Base-by-base conservation (phyloP, 23 tunicate species). In the Aplidium turbinatum region DNA sequence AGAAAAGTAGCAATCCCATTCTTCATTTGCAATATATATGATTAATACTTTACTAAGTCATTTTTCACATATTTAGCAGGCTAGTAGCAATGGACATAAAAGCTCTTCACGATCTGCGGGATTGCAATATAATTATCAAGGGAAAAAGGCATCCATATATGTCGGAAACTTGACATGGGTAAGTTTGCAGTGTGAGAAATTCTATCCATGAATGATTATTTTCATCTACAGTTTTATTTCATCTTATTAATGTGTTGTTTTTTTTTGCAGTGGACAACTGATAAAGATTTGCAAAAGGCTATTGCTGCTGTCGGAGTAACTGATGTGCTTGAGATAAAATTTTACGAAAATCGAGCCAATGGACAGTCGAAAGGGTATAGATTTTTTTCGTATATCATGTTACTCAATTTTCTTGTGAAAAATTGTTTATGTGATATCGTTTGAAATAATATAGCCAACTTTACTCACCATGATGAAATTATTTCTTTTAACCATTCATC, bases 151-250 rank as follows among this genome's bases (percentile, higher is more conserved):
- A 19, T 87, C 99, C 29, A 87, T 94, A 38, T 94, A 94, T 66
- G 84, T 94, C 36, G 99, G 99, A 56, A 94, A 94, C 65, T 57
- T 94, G 58, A 87, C 94, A 18, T 94, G 99, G 94, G 86, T 80
- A 39, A 79, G 73, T 63, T 16, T 42, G 50, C 16, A 42, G 50
- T 42, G 16, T 42, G 50, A 11, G 13, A 42, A 42, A 9, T 42
- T 42, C 16, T 42, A 42, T 42, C 50, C 50, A 42, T n/a, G n/a
- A n/a, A n/a, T n/a, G n/a, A n/a, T n/a, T n/a, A n/a, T n/a, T n/a
- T n/a, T n/a, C n/a, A n/a, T n/a, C n/a, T n/a, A n/a, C n/a, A n/a
- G n/a, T n/a, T n/a, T n/a, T n/a, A n/a, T n/a, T 9, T 42, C 50
- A 42, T 42, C 16, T 11, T 42, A 9, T 42, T 42, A 9, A 16